Conservation (phyloP, 53 echinoderm and acorn worm genomes). For the Stichopus horrens region DNA sequence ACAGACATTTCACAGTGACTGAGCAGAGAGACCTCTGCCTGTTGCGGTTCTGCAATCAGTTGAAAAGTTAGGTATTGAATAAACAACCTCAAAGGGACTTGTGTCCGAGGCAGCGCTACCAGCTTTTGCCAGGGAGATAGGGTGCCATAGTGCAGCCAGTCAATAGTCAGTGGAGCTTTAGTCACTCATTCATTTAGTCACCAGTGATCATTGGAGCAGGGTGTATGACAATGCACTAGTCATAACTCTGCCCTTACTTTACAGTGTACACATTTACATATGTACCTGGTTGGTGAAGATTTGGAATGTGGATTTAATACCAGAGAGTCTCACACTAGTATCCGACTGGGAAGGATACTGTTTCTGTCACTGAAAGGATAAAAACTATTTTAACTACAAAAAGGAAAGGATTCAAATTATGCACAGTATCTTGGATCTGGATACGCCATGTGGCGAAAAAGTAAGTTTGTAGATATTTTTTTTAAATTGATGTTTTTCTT, state of each 20-base stretch:
- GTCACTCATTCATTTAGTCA: background rate
- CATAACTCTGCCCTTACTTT: too few relatives aligned
- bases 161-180: background rate
- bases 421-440: background rate
- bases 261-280: too few relatives aligned
- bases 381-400: too few relatives aligned
- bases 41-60: constrained; percentile 16
- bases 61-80: background rate
- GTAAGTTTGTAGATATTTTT: background rate
- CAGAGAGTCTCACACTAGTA: too few relatives aligned
- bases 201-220: background rate
- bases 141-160: too few relatives aligned
- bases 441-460: constrained; percentile 5
- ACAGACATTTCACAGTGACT: constrained; percentile 19
- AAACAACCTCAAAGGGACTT: background rate
- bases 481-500: too few relatives aligned
- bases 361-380: too few relatives aligned
- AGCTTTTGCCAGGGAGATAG: too few relatives aligned
- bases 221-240: background rate
- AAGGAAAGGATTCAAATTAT: background rate
- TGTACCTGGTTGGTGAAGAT: too few relatives aligned
- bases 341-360: too few relatives aligned
- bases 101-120: too few relatives aligned
- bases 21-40: background rate
- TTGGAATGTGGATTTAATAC: background rate